Evolutionary conservation across 2,797 vertebrate genomes (phyloP), one percentile per base, ranked within the genome.

Genomic region (Cyclopterus lumpus): DNA sequence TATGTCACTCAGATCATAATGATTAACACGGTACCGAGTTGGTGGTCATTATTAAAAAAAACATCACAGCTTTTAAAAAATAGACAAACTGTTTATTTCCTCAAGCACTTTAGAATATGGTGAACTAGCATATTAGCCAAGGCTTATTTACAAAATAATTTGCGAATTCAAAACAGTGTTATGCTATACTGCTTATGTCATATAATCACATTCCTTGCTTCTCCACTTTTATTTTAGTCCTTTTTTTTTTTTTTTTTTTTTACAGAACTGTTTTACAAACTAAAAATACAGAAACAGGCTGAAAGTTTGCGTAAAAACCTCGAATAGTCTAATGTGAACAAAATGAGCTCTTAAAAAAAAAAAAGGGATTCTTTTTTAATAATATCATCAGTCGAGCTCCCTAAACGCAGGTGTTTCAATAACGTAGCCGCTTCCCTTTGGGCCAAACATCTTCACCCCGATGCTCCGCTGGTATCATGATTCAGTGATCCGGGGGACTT

Each of bases 401-500:
- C 10, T 30, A 11, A 66, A 68, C 1, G 10, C 85, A 88, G 80
- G 83, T 83, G 88, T 77, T 81, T 80, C 71, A 69, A 32, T 80
- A 62, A 49, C 48, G 18, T 22, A 44, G 70, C 73, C 73, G 40
- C 51, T 32, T 22, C 58, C 60, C 74, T 75, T 67, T 26, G 36
- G 36, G 28, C 65, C 24, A 22, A 67, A 81, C 67, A 70, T 91
- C 82, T 73, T 71, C 86, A 75, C 80, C 80, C 86, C 44, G 7
- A 30, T 53, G 67, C 85, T 75, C 73, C 38, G 57, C 72, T 73
- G 40, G 7, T 24, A 48, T 46, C 71, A 15, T 79, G 88, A 90
- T 88, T 89, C 88, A 89, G 40, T 84, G 80, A 81, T 73, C 53
- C 55, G 51, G 24, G 73, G 64, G 51, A 73, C 66, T 68, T 28